Evolutionary conservation across 2,113 vertebrate species (phyloP).

Genomic region (Poeciliopsis prolifica): DNA sequence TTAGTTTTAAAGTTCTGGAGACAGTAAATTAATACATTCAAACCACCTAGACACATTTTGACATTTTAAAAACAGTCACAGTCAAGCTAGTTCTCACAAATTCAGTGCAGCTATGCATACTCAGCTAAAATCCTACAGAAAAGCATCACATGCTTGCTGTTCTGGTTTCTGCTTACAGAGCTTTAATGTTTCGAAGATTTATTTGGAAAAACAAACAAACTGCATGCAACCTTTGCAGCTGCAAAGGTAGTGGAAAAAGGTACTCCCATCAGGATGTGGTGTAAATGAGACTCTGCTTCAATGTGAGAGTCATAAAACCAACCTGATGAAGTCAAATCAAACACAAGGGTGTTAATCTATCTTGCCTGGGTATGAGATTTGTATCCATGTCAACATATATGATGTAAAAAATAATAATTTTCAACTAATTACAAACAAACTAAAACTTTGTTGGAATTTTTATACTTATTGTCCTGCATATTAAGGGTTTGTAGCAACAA

Average conservation of each 20-base stretch:
- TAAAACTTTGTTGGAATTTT: background rate
- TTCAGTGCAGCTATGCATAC: background rate
- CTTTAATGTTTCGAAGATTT: too few relatives aligned
- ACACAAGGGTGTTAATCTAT: too few relatives aligned
- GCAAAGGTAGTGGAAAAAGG: background rate
- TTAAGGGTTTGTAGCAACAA: background rate
- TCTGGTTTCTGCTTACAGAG: too few relatives aligned
- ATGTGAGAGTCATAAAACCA: too few relatives aligned
- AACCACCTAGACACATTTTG: background rate
- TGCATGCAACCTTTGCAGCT: background rate
- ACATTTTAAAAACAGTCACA: background rate
- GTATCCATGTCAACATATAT: too few relatives aligned
- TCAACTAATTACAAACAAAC: too few relatives aligned
- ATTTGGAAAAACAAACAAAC: too few relatives aligned
- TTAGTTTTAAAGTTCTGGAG: constrained; percentile 8
- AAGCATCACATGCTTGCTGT: too few relatives aligned
- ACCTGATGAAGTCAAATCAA: too few relatives aligned
- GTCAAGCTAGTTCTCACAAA: background rate
- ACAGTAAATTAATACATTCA: background rate
- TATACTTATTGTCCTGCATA: background rate
- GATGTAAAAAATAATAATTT: too few relatives aligned
- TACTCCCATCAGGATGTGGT: background rate
- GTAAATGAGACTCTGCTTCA: background rate
- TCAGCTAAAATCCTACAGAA: too few relatives aligned
- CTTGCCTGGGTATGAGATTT: too few relatives aligned